Evolutionary conservation across 1,140 invertebrate species (phyloP), one percentile per base, ranked within the genome.

Genomic region (Eriocheir sinensis): DNA sequence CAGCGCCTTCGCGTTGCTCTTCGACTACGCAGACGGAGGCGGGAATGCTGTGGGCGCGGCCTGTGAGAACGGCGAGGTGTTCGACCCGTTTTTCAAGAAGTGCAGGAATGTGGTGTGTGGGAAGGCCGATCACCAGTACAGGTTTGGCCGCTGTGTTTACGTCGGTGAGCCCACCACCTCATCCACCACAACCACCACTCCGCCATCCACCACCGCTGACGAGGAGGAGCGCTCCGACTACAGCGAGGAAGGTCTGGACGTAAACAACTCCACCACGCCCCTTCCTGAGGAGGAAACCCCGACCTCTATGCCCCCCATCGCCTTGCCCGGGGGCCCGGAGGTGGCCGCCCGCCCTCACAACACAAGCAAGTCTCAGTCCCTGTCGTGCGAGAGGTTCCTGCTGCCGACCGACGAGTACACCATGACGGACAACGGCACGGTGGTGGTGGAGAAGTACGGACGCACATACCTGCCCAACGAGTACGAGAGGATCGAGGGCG

Each of bases 71-170:
- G 96, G 96, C 17, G 96, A 97, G 95, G 96, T 97, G 21, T 97
- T 96, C 95, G 97, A 97, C 96, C 97, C 97, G 0, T 97, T 97
- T 95, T 97, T 97, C 95, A 96, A 97, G 95, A 97, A 96, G 41
- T 97, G 97, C 93, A 96, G 97, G 34, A 96, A 96, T 30, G 96
- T 97, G 6, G 94, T 97, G 12, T 97, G 97, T 94, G 95, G 93
- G 0, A 96, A 96, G 17, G 95, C 96, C 36, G 96, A 95, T 2
- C 93, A 96, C 17, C 90, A 93, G 0, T 96, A 96, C 79, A 60
- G 94, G 30, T 95, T 96, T 79, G 96, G 96, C n/a, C 95, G 90
- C 85, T 96, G 96, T 88, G 90, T 96, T 90, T 91, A 95, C 27
- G 32, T 85, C 8, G 95, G 81, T 44, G 93, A 95, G 17, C 53